Base-by-base conservation (phyloP, 2,113 vertebrate species). In the Trichomycterus rosablanca region DNA sequence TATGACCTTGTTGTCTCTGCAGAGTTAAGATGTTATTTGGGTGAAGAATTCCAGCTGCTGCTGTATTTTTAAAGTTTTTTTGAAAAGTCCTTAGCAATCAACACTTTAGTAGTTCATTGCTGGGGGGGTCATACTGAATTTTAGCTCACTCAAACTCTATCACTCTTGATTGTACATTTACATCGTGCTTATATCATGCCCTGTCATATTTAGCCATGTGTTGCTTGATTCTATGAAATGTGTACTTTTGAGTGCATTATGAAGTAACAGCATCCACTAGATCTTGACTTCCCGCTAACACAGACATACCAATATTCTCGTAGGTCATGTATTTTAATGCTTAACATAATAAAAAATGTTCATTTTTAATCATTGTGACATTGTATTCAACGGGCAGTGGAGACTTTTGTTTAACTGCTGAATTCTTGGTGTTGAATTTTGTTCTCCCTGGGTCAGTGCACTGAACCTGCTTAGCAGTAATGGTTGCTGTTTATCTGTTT, bases 401-500 rank as follows among this genome's bases (percentile, higher is more conserved):
- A 34, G 19, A 24, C 30, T 0, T 22, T 48, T 46, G 40, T 3
- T 63, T 8, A 66, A 24, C 39, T 64, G 37, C 46, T 35, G 63
- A 58, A 68, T 70, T 75, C 59, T 74, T 67, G 70, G 63, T 63
- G 65, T 71, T 66, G 61, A 68, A 26, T 51, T 60, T 62, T 62
- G 43, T 43, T 74, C 57, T 74, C 65, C 64, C 66, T 53, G 80
- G 77, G 78, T 77, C 66, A 34, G 68, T 76, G 78, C 83, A 76
- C 81, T 78, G 75, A 83, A 78, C 71, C 74, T 67, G 67, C 74
- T 70, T 71, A 66, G 70, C 76, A 74, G 71, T 77, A 40, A 79
- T 70, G 75, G 76, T 71, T 75, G 75, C 67, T 66, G n/a, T 79
- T 73, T 78, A 74, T 76, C 69, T 53, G 74, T 79, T 74, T 49